Conservation (phyloP, 2,113 vertebrate genomes). For the Cyphomyrus plagiostoma region DNA sequence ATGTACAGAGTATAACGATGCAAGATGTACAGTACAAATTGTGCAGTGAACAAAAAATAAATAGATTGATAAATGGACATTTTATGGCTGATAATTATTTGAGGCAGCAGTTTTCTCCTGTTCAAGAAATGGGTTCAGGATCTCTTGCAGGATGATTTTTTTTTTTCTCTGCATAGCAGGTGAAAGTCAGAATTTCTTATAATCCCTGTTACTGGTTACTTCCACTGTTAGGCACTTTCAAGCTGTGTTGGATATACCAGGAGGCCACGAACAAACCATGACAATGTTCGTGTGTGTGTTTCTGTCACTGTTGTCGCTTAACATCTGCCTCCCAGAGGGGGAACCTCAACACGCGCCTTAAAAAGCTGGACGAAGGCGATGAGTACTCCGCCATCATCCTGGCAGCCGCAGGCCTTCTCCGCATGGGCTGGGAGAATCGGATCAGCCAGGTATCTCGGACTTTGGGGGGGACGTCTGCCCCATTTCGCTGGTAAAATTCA, state of each 20-base stretch:
- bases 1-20: neutral
- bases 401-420: constrained; percentile 80
- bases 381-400: constrained; percentile 87
- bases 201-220: neutral
- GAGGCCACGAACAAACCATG: neutral
- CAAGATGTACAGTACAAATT: neutral
- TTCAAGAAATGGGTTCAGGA: neutral
- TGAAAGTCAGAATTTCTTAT: neutral
- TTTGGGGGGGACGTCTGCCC: neutral
- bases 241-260: neutral
- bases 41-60: neutral
- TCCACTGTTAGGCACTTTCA: neutral
- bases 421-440: constrained; percentile 90
- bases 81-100: neutral
- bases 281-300: neutral
- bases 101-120: neutral
- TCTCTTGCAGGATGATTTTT: neutral
- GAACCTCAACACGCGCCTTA: constrained; percentile 89
- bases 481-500: neutral
- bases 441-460: constrained; percentile 72
- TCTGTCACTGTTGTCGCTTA: constrained; percentile 47
- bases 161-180: neutral
- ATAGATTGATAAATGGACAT: neutral
- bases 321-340: constrained; percentile 67
- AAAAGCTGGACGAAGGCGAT: constrained; percentile 87